These are phyloP conservation scores for Strigamia transsilvanica DNA, from an alignment of 2,888 invertebrate species.

Conservation along the genomic window DNA sequence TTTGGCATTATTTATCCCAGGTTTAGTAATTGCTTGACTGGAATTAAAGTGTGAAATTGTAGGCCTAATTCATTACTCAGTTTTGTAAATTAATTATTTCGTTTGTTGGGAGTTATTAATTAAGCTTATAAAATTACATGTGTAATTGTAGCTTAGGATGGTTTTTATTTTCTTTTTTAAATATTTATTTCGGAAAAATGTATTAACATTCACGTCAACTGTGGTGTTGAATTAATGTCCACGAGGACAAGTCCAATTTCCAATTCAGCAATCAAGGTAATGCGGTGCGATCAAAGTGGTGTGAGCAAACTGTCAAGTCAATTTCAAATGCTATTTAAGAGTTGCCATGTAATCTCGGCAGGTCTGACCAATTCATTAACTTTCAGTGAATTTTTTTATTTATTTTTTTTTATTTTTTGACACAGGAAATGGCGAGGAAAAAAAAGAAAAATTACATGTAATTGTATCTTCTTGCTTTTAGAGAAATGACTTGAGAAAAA, in stretches of 20 bases:
- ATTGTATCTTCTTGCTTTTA: neutral
- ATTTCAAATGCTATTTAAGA: slow-evolving; percentile 44
- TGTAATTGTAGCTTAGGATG: slow-evolving; percentile 12
- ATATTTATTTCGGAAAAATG: slow-evolving; percentile 7
- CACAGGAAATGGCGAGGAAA: neutral
- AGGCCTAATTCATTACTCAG: slow-evolving; percentile 10
- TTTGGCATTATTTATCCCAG: neutral
- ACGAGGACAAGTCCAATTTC: neutral
- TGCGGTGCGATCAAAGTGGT: slow-evolving; percentile 9
- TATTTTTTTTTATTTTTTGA: neutral
- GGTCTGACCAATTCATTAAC: slow-evolving; percentile 46
- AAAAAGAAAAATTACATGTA: neutral
- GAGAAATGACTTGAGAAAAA: too few species aligned
- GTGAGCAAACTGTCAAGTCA: slow-evolving; percentile 45
- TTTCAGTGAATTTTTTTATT: slow-evolving; percentile 1
- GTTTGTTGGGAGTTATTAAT: slow-evolving; percentile 24
- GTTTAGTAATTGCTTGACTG: neutral
- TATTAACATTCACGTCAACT: slow-evolving; percentile 27
- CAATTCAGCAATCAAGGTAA: slow-evolving; percentile 48
- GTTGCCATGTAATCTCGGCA: slow-evolving; percentile 37
- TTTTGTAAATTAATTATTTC: neutral
- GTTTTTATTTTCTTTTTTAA: neutral
- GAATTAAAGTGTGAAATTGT: slow-evolving; percentile 12
- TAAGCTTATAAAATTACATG: neutral
- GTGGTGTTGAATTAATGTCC: slow-evolving; percentile 28